phyloP scores from a whole-genome alignment of 1,140 invertebrate genomes.

The Pararge aegeria region DNA sequence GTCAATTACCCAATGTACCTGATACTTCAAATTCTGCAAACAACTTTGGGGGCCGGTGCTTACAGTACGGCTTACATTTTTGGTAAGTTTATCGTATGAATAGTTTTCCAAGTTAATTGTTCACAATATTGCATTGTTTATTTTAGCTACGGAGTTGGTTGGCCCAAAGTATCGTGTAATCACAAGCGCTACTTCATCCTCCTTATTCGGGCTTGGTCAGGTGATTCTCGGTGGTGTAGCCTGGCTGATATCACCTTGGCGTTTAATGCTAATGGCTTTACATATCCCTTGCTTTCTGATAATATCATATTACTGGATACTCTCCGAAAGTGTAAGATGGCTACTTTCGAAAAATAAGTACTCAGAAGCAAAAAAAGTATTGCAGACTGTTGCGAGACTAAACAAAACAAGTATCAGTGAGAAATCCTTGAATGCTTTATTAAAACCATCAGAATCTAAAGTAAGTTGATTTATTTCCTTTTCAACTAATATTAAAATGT shows the following conservation, averaged over 20 bases:
- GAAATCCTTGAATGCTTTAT: slow-evolving; percentile 70
- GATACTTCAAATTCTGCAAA: slow-evolving; percentile 84
- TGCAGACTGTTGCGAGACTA: slow-evolving; percentile 81
- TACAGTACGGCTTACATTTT: slow-evolving; percentile 70
- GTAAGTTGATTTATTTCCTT: not conserved
- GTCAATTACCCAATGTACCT: slow-evolving; percentile 83
- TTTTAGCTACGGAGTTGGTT: slow-evolving; percentile 81
- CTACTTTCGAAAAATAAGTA: slow-evolving; percentile 84
- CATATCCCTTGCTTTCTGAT: slow-evolving; percentile 84
- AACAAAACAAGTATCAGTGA: slow-evolving; percentile 83
- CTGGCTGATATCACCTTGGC: slow-evolving; percentile 85
- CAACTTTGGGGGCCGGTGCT: slow-evolving; percentile 74
- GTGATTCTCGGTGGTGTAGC: slow-evolving; percentile 83
- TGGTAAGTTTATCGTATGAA: slow-evolving; percentile 41
- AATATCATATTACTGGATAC: slow-evolving; percentile 81
- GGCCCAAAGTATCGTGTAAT: slow-evolving; percentile 85
- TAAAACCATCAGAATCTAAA: slow-evolving; percentile 8
- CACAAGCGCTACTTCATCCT: slow-evolving; percentile 83
- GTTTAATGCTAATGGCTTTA: slow-evolving; percentile 82
- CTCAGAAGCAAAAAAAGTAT: slow-evolving; percentile 80
- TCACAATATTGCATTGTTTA: not conserved
- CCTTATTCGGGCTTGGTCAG: slow-evolving; percentile 86
- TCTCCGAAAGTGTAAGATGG: slow-evolving; percentile 86
- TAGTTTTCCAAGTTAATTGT: not conserved
- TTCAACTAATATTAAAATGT: not conserved